Base-by-base conservation (phyloP, 2,797 vertebrate species). In the Craterocephalus amniculus region DNA sequence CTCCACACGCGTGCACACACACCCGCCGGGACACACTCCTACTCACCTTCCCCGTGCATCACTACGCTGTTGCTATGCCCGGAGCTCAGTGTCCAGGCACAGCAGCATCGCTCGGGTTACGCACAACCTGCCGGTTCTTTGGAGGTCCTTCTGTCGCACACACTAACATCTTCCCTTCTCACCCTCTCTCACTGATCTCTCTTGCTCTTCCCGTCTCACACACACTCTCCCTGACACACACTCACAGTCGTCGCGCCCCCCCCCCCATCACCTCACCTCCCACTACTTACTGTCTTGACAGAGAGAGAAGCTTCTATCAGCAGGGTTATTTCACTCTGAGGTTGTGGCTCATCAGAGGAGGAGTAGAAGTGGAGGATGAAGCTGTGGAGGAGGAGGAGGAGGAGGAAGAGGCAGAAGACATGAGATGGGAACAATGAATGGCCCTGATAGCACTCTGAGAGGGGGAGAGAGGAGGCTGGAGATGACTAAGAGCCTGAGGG, bases 201-300 rank as follows among this genome's bases (percentile, higher is more conserved):
- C 67, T 84, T 67, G 49, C 69, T 82, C 79, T 81, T 49, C 60
- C 52, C 64, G 18, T 80, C 67, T 68, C 63, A 58, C 80, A 62
- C 71, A 68, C 81, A 40, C 67, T 65, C 58, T 73, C 54, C 34
- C 65, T 66, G 74, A 56, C 80, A 66, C 48, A 63, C 62, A 68
- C 81, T 49, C 79, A 45, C 58, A 59, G 67, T 64, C 6, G 4
- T 31, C 29, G 2, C 29, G 2, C 48, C 51, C 63, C 68, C 63
- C 59, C 76, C 83, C 81, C 58, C 83, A 73, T 82, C 71, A 84
- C 83, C 61, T 75, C 81, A 80, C 63, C 87, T 77, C 83, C 72
- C 88, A 83, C 67, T 90, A 90, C 91, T 91, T 91, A 92, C 89
- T 87, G 87, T 90, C 89, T 92, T 91, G 87, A 91, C 87, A 91